A percentile compares a stretch with the other conserved stretches of the same genome.
Conservation (phyloP, 1,140 invertebrate species). For the Macrobrachium rosenbergii region DNA sequence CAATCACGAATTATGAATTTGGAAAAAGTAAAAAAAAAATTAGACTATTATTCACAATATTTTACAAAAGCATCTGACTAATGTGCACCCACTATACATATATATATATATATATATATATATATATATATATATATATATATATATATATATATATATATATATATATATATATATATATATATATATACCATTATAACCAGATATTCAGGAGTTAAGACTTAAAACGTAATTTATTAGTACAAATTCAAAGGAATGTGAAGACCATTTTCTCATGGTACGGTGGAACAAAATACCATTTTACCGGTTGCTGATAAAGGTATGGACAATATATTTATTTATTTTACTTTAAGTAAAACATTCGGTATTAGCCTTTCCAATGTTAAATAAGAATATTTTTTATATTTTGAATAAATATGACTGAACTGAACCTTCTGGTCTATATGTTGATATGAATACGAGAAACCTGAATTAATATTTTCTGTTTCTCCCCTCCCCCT, state of each 20-base stretch:
- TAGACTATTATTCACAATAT: neutral
- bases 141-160: slow-evolving; percentile 29
- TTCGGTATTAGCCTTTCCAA: too few relatives aligned
- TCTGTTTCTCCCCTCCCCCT: neutral
- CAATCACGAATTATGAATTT: neutral
- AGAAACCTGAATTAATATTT: neutral
- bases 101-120: neutral
- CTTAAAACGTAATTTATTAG: neutral
- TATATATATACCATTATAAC: neutral
- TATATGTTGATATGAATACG: too few relatives aligned
- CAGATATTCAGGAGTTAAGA: neutral
- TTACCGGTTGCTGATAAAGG: too few relatives aligned
- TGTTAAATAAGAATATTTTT: too few relatives aligned
- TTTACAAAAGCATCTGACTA: neutral
- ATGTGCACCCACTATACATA: neutral
- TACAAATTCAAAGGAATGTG: too few relatives aligned
- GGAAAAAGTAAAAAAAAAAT: neutral
- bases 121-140: neutral
- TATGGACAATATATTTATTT: too few relatives aligned
- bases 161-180: slow-evolving; percentile 28
- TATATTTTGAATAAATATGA: too few relatives aligned
- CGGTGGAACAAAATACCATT: too few relatives aligned
- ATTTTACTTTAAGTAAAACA: too few relatives aligned
- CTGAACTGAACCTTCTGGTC: too few relatives aligned
- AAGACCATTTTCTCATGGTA: too few relatives aligned